Evolutionary conservation across 2,888 invertebrate species (phyloP).

Genomic region (Drosophila mettleri): DNA sequence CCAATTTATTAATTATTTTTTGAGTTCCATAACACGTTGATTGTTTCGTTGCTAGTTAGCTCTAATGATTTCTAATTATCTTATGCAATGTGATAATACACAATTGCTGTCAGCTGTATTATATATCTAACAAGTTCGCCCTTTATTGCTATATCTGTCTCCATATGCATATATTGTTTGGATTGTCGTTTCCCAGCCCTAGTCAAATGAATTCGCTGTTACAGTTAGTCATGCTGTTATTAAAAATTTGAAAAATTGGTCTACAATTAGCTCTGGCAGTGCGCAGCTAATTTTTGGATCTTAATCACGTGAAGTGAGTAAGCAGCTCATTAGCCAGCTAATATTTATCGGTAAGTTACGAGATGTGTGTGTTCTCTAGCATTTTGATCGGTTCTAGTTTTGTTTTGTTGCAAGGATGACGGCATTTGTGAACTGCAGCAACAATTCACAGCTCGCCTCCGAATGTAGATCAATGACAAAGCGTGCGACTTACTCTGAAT

Average conservation of each 20-base stretch:
- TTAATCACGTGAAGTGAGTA: conserved; percentile 49
- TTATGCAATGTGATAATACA: conserved; percentile 30
- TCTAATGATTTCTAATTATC: conserved; percentile 46
- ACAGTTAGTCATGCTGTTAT: conserved; percentile 22
- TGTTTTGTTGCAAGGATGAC: conserved; percentile 75
- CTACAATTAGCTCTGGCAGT: conserved; percentile 15
- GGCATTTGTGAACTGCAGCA: conserved; percentile 60
- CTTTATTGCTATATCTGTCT: conserved; percentile 19
- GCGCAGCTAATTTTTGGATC: conserved; percentile 28
- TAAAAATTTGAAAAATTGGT: conserved; percentile 11
- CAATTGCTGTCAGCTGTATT: conserved; percentile 18
- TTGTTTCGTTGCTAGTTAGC: conserved; percentile 30
- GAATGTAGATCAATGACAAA: conserved; percentile 81
- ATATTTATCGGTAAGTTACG: conserved; percentile 56
- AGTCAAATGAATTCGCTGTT: background rate
- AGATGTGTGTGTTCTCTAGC: conserved; percentile 40
- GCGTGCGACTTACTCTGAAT: conserved; percentile 60
- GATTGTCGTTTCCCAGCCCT: conserved; percentile 5
- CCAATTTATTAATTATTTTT: conserved; percentile 28
- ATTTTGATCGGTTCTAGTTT: conserved; percentile 40
- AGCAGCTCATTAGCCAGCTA: conserved; percentile 52
- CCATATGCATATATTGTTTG: background rate
- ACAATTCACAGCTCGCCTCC: conserved; percentile 29
- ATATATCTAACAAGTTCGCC: conserved; percentile 16
- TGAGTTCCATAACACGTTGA: conserved; percentile 34